Conservation (phyloP, 2,113 vertebrate genomes). For the Elgaria multicarinata region DNA sequence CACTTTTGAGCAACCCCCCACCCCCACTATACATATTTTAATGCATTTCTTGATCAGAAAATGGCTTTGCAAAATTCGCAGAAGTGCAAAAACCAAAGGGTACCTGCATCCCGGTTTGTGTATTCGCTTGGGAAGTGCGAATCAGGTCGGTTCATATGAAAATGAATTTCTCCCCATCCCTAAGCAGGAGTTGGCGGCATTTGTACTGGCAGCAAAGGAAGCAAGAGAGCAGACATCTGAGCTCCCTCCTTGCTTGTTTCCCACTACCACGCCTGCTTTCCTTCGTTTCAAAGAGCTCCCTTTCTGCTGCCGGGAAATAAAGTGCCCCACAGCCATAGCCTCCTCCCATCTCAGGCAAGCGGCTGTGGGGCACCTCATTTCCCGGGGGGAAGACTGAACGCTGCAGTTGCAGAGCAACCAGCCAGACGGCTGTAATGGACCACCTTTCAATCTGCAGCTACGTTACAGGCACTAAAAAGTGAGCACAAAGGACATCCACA, state of each 20-base stretch:
- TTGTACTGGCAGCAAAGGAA: not conserved
- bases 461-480: too few species aligned
- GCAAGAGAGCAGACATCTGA: too few species aligned
- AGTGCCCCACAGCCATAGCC: too few species aligned
- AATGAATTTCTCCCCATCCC: not conserved
- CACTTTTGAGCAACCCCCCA: not conserved
- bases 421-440: not conserved
- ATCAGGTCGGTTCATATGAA: not conserved
- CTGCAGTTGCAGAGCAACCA: not conserved
- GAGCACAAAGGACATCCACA: not conserved
- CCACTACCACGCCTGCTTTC: not conserved
- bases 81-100: not conserved
- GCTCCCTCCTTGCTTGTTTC: too few species aligned
- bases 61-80: not conserved
- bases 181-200: not conserved
- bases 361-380: not conserved
- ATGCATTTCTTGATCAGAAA: not conserved
- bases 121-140: not conserved
- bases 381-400: not conserved
- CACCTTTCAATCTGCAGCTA: not conserved
- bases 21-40: not conserved
- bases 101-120: not conserved
- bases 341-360: too few species aligned
- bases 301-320: not conserved
- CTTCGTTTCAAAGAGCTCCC: not conserved